Evolutionary conservation across 1,140 invertebrate species (phyloP).

Genomic region (Diachasma alloeum): DNA sequence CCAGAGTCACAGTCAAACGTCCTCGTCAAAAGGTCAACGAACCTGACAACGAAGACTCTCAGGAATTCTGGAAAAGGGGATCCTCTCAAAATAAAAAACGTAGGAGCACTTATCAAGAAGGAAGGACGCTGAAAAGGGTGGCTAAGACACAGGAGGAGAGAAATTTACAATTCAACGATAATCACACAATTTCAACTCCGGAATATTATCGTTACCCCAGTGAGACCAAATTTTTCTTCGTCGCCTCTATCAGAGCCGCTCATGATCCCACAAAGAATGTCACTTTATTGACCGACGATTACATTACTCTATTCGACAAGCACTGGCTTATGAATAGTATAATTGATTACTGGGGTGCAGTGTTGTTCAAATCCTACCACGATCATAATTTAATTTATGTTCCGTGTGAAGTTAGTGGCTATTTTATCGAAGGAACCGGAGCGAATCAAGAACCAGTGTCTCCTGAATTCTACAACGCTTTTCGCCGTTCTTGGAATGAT

Average conservation of each 20-base stretch:
- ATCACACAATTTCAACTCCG: neutral
- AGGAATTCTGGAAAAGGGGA: neutral
- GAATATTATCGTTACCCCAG: neutral
- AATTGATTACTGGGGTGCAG: neutral
- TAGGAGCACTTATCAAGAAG: neutral
- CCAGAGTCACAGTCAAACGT: neutral
- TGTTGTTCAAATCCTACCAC: neutral
- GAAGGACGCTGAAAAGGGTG: neutral
- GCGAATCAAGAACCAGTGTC: neutral
- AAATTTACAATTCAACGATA: neutral
- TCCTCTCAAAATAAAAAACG: neutral
- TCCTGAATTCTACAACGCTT: neutral
- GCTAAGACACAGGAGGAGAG: neutral
- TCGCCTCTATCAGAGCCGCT: neutral
- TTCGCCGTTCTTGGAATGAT: neutral
- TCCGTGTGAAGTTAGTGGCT: neutral
- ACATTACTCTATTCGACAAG: neutral
- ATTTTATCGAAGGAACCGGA: neutral
- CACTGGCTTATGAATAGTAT: neutral
- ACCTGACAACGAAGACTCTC: too few species aligned
- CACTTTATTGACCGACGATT: neutral
- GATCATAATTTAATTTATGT: neutral
- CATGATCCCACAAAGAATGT: neutral
- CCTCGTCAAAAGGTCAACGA: neutral
- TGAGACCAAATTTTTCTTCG: neutral